phyloP scores from a whole-genome alignment of 1,140 invertebrate genomes.

The Aethina tumida region DNA sequence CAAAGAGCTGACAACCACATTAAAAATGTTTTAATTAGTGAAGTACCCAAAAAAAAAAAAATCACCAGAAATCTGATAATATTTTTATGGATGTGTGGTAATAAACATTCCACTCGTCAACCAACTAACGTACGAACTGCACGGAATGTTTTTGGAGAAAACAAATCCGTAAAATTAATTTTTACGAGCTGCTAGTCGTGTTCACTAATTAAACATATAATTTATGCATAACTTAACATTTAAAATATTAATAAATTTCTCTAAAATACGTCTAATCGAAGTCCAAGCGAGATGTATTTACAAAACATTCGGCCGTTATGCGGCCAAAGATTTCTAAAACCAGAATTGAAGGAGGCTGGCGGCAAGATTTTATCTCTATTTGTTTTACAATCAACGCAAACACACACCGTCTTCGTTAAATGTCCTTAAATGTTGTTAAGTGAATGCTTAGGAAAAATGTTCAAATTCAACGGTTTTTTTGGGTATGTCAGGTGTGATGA shows the following conservation, averaged over 20 bases:
- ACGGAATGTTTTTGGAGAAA: too few species aligned
- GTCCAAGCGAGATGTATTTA: background rate
- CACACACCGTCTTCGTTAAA: constrained; percentile 1
- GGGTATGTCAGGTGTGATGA: background rate
- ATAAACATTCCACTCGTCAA: too few species aligned
- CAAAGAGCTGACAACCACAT: too few species aligned
- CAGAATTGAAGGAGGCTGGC: too few species aligned
- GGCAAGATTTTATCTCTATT: constrained; percentile 4
- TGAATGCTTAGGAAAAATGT: background rate
- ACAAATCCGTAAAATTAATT: too few species aligned
- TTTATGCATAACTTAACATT: background rate
- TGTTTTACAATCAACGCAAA: constrained; percentile 2
- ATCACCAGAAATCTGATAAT: too few species aligned
- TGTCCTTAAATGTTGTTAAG: constrained; percentile 1
- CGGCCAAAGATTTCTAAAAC: too few species aligned
- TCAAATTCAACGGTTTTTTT: background rate
- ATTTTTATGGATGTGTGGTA: too few species aligned
- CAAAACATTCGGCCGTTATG: too few species aligned
- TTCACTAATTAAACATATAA: background rate
- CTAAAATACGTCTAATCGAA: constrained; percentile 1
- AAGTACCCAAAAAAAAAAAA: too few species aligned
- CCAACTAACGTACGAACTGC: too few species aligned
- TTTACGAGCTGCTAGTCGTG: background rate
- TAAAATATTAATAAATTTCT: background rate
- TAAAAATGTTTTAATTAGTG: too few species aligned